Evolutionary conservation across 2,888 invertebrate species (phyloP), one percentile per base, ranked within the genome.

Genomic region (Pyrrhopygopsis socrates): DNA sequence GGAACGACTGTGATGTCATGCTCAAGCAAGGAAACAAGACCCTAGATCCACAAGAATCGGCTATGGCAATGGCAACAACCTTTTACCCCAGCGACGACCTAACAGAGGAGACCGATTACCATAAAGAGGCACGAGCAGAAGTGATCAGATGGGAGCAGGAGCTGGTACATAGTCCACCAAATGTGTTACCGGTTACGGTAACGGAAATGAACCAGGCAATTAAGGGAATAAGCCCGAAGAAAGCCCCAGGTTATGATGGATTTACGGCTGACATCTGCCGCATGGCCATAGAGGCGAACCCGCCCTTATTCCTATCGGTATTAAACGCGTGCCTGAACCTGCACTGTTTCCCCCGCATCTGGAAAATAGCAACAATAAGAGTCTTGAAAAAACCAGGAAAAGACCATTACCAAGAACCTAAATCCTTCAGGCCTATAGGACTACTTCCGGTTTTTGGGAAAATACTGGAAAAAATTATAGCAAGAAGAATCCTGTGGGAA

Each of bases 211-310:
- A 22, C 0, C 13, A 24, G 4, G 63, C 71, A 4, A 18, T 77
- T 8, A 22, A 18, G 4, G 68, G 18, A 0, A 50, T 84, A 22
- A 70, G 41, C 65, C 76, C 84, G 0, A 50, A 60, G n/a, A 86
- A 82, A 30, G 82, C 82, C 0, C 86, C 82, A 0, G 86, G 86
- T 0, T 1, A 2, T 1, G 86, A 86, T 24, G 81, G 81, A 0
- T 34, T 82, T 9, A 83, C 86, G 0, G 13, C 86, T 0, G 86
- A 86, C 58, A 86, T 86, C 13, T 80, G 76, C 34, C 11, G 13
- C 2, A 11, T 22, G 9, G 70, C 63, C 1, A n/a, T 41, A n/a
- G n/a, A n/a, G n/a, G n/a, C n/a, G n/a, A n/a, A n/a, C n/a, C n/a
- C n/a, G n/a, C n/a, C n/a, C 22, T 1, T 68, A 2, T 63, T 84